Conservation (phyloP, 1,140 invertebrate genomes). For the Tyrophagus putrescentiae region DNA sequence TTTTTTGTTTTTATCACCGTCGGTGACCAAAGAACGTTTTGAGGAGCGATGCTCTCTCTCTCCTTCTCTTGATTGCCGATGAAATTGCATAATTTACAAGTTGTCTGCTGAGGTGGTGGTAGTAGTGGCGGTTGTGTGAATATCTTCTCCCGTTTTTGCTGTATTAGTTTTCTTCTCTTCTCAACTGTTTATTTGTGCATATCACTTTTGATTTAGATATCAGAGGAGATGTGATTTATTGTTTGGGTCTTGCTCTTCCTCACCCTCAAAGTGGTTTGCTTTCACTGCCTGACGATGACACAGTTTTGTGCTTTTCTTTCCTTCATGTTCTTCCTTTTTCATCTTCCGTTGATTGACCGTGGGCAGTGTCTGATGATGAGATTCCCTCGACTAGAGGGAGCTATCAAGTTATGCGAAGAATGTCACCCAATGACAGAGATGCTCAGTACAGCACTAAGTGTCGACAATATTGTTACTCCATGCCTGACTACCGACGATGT, state of each 20-base stretch:
- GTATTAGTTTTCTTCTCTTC: background rate
- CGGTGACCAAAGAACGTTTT: no score
- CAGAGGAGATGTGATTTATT: background rate
- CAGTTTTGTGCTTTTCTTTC: background rate
- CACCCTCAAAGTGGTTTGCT: no score
- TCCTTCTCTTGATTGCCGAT: background rate
- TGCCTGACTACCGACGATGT: no score
- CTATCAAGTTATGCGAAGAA: no score
- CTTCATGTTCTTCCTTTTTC: background rate
- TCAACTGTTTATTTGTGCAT: background rate
- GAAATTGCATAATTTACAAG: background rate
- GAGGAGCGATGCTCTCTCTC: no score
- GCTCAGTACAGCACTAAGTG: no score
- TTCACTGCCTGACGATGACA: background rate
- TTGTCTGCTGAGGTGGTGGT: background rate
- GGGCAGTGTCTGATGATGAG: no score
- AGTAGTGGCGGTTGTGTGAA: background rate
- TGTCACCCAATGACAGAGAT: no score
- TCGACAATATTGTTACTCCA: no score
- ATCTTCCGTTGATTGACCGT: background rate
- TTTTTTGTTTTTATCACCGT: no score
- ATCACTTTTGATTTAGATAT: slow-evolving; percentile 10
- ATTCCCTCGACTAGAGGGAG: no score
- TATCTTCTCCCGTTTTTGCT: background rate
- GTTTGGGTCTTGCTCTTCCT: no score